Evolutionary conservation across 2,888 invertebrate genomes (phyloP).

Genomic region (Philonicus albiceps): DNA sequence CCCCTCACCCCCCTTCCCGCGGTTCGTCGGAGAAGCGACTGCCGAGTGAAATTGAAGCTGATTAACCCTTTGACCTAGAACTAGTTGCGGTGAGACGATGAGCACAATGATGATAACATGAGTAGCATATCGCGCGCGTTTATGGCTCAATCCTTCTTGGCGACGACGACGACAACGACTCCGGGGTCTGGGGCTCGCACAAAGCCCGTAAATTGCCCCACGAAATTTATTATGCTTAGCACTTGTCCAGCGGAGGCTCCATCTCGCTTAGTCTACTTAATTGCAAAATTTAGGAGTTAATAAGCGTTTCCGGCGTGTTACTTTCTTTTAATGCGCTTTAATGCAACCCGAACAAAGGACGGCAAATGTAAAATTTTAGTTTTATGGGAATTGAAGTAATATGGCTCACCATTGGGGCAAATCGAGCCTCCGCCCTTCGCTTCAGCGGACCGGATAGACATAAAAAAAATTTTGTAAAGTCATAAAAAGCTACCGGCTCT

Average conservation of each 20-base stretch:
- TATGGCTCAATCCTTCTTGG: neutral
- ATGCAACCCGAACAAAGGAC: neutral
- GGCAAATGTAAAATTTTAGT: neutral
- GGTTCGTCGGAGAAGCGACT: neutral
- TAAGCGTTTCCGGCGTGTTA: neutral
- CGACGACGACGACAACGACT: too few species aligned
- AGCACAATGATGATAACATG: neutral
- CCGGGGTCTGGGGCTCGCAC: neutral
- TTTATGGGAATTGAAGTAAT: neutral
- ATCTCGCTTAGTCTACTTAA: neutral
- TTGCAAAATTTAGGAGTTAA: neutral
- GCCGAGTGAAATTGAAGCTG: constrained; percentile 50
- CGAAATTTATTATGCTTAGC: neutral
- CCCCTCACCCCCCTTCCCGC: neutral
- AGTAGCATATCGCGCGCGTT: neutral
- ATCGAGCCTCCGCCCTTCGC: neutral
- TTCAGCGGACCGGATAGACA: neutral
- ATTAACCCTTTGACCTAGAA: constrained; percentile 53
- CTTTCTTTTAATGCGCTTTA: neutral
- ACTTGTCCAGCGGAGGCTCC: neutral
- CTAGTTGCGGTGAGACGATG: constrained; percentile 44
- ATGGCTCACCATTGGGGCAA: neutral
- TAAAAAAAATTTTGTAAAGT: neutral
- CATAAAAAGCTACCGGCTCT: neutral
- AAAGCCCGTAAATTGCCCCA: neutral